Conservation (phyloP, 2,113 vertebrate species). For the Verasper variegatus region DNA sequence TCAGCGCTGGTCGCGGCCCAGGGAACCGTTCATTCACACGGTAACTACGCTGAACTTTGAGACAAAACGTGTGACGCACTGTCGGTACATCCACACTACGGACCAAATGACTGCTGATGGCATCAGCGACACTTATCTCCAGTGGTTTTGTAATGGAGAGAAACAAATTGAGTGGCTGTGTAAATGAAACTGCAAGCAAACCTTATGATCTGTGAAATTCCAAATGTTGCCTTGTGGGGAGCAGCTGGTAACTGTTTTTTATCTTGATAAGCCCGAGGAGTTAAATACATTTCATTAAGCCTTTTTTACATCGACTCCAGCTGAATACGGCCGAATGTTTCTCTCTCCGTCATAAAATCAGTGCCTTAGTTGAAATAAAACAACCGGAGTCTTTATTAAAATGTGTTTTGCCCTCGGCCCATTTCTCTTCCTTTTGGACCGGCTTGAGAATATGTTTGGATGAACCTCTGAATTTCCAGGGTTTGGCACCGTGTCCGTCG, state of each 20-base stretch:
- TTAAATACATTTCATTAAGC: conserved; percentile 75
- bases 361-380: not conserved
- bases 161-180: conserved; percentile 65
- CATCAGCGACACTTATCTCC: conserved; percentile 44
- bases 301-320: conserved; percentile 37
- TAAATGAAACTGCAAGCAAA: conserved; percentile 63
- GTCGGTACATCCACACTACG: conserved; percentile 4
- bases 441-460: conserved; percentile 43
- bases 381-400: conserved; percentile 5
- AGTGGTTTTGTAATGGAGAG: conserved; percentile 46
- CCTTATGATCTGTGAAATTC: conserved; percentile 73
- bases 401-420: conserved; percentile 53
- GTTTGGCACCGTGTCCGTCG: not conserved
- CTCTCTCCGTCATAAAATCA: conserved; percentile 47
- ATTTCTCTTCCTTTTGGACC: conserved; percentile 49
- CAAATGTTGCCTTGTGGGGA: conserved; percentile 65
- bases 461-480: conserved; percentile 23
- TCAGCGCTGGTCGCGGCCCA: not conserved
- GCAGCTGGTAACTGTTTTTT: conserved; percentile 74
- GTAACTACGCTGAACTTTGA: conserved; percentile 39
- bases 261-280: conserved; percentile 71
- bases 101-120: conserved; percentile 50
- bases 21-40: conserved; percentile 29
- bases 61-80: conserved; percentile 14
- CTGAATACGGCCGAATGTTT: conserved; percentile 51